Base-by-base conservation (phyloP, 2,797 vertebrate species). In the Tamandua tetradactyla region DNA sequence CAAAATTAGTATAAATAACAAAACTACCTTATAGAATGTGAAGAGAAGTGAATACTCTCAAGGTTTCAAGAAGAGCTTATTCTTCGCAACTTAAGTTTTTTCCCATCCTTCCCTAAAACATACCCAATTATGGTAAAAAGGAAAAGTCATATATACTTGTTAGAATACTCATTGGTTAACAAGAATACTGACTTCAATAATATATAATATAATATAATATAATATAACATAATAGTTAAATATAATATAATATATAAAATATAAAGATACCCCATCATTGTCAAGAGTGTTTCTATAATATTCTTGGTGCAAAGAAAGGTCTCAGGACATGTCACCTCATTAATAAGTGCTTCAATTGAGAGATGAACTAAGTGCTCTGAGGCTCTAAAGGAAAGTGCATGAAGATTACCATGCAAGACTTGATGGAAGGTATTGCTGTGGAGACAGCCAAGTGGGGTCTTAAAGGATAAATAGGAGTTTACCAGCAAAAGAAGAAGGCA, bases 1-100 rank as follows among this genome's bases (percentile, higher is more conserved):
- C 7, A 87, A 80, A 80, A 22, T 87, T 5, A 74, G 35, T 27
- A 32, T 62, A 72, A 52, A 47, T 3, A 72, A 37, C 18, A 47
- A n/a, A n/a, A n/a, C n/a, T n/a, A n/a, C n/a, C n/a, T n/a, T n/a
- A n/a, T n/a, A n/a, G n/a, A n/a, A n/a, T n/a, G n/a, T n/a, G n/a
- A n/a, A n/a, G n/a, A n/a, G n/a, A n/a, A n/a, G n/a, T n/a, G n/a
- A 72, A 92, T 78, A 47, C 62, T 64, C 57, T 84, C 59, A 85
- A 44, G 32, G 18, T 17, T 68, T 92, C 17, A 47, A 69, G 2
- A 5, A 55, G 9, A 55, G n/a, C 64, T 72, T n/a, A 32, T 59
- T 42, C 10, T 37, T 11, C 6, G 42, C 42, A 72, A 4, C 47
- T 64, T 40, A 62, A 74, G 57, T 20, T 80, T 64, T 87, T 87